A percentile compares a stretch with the other conserved stretches of the same genome.
Conservation (phyloP, 2,797 vertebrate species). For the Kryptopterus vitreolus region DNA sequence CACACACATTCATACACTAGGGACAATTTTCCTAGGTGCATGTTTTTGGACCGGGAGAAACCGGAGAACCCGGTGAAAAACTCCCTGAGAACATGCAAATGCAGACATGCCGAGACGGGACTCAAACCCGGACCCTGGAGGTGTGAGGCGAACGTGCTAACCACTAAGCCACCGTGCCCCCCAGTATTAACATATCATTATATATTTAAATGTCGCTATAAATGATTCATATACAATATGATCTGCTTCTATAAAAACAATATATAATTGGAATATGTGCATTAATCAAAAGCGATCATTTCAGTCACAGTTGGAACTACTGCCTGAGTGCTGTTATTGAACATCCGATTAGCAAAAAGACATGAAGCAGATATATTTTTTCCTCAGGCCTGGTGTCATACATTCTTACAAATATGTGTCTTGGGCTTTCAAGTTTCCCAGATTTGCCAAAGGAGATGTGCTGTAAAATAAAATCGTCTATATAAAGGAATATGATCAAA, state of each 20-base stretch:
- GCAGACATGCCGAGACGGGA: too few relatives aligned
- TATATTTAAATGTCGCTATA: neutral
- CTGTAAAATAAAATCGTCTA: neutral
- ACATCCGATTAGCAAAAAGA: neutral
- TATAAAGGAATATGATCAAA: neutral
- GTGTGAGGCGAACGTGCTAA: too few relatives aligned
- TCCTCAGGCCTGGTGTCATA: neutral
- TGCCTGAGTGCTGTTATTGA: neutral
- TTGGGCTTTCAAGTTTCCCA: neutral
- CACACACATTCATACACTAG: too few relatives aligned
- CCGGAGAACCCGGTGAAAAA: too few relatives aligned
- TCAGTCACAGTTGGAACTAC: neutral
- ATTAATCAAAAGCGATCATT: neutral
- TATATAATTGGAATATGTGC: neutral
- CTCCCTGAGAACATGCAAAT: too few relatives aligned
- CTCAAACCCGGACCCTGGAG: too few relatives aligned
- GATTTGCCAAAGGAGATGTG: neutral
- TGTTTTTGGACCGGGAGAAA: too few relatives aligned
- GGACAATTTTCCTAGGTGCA: too few relatives aligned
- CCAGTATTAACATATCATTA: too few relatives aligned
- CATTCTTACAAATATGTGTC: neutral
- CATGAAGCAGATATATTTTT: neutral
- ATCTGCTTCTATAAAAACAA: neutral
- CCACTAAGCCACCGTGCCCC: too few relatives aligned
- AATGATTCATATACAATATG: neutral